These are phyloP conservation scores for Burhinus oedicnemus DNA, from an alignment of 2,113 vertebrate genomes.

Conservation along the genomic window DNA sequence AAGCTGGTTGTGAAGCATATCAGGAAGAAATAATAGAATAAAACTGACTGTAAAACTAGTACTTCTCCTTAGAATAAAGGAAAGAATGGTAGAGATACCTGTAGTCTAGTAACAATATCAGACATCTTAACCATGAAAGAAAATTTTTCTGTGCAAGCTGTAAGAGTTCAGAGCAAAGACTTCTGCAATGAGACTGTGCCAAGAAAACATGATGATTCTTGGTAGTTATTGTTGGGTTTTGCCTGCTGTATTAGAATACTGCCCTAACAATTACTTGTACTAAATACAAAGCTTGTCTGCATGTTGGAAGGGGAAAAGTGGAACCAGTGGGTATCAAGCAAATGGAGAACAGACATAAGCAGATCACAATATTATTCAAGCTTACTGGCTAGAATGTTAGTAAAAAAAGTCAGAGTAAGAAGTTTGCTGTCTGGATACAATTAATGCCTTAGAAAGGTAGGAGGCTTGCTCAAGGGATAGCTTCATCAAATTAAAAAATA, in stretches of 20 bases:
- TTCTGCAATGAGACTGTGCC: neutral
- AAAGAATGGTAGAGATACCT: neutral
- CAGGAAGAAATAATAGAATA: neutral
- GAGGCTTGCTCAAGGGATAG: neutral
- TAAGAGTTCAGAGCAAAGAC: neutral
- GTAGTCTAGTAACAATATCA: neutral
- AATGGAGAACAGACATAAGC: neutral
- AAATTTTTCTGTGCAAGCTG: neutral
- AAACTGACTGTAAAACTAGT: neutral
- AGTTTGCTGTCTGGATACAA: neutral
- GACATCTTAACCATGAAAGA: neutral
- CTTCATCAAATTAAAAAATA: neutral
- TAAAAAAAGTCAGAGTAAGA: neutral
- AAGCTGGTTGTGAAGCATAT: neutral
- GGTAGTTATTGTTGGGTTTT: neutral
- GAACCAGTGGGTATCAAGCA: neutral
- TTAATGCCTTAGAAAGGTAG: neutral
- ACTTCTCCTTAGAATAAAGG: neutral
- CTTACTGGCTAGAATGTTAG: neutral
- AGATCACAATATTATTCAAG: neutral
- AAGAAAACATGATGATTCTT: neutral
- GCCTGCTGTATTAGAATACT: neutral
- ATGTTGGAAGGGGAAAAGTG: neutral
- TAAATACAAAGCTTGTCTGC: neutral
- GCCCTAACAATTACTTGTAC: neutral